Evolutionary conservation across 2,797 vertebrate genomes (phyloP), one percentile per base, ranked within the genome.

Genomic region (Xiphorhynchus erythropygius): DNA sequence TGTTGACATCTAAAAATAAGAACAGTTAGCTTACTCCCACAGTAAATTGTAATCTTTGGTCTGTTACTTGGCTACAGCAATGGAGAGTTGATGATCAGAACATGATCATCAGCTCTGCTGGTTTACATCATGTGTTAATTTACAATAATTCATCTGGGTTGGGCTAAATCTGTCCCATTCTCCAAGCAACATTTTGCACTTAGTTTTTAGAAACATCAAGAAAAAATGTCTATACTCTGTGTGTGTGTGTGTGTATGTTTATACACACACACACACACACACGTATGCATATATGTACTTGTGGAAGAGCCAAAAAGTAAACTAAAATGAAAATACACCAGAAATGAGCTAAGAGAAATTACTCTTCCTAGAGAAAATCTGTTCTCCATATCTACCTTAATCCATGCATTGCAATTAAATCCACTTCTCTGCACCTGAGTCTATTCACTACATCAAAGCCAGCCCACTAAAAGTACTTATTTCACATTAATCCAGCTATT

Each of bases 401-500:
- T 33, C 23, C 22, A 50, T 24, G 8, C 6, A 64, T 10, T 95
- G 57, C 46, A 83, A 53, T 83, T 83, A 65, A 92, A 92, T 80
- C 19, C 25, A 60, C 53, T 74, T 89, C 41, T 79, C 67, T 90
- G 32, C 30, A 87, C 75, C 56, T 74, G 39, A 87, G 6, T 44
- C 64, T 92, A 56, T 42, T 62, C 74, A 57, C 24, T 80, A 57
- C 44, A 50, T 74, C 83, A 95, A 94, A 85, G 16, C 14, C 13
- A 89, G 49, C 13, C 4, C 37, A 64, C 46, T 56, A 33, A 64
- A 93, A 89, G 22, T 63, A 68, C 49, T 85, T 87, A 65, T 90
- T 92, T 82, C 49, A 60, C 53, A 71, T n/a, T 71, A 82, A 83
- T 89, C 80, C 41, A 80, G 14, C 5, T 70, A 77, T 77, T 94